These are phyloP conservation scores for Zaprionus lachaisei DNA, from an alignment of 1,140 invertebrate genomes.

Conservation along the genomic window DNA sequence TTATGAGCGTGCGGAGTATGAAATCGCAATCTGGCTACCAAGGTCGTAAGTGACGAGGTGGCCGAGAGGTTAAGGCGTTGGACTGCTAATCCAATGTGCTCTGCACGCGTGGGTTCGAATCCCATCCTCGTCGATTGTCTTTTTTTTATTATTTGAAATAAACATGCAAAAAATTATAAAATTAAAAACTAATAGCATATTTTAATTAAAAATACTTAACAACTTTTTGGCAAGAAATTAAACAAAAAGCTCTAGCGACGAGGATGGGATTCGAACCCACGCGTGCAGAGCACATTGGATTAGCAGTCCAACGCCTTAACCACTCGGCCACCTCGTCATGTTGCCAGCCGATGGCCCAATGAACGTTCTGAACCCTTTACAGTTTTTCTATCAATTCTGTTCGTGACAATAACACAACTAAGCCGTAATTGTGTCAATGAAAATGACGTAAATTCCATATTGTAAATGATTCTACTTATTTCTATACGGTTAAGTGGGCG, in stretches of 20 bases:
- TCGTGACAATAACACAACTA: not conserved
- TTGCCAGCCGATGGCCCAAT: slow-evolving; percentile 42
- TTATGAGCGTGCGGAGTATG: not conserved
- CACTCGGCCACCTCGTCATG: slow-evolving; percentile 93
- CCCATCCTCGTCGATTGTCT: slow-evolving; percentile 90
- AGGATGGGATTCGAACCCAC: slow-evolving; percentile 96
- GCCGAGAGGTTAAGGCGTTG: slow-evolving; percentile 96
- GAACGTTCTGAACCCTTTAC: slow-evolving; percentile 42
- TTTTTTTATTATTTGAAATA: slow-evolving; percentile 8
- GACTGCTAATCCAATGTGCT: slow-evolving; percentile 91
- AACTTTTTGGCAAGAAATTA: not conserved
- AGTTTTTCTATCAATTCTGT: slow-evolving; percentile 3
- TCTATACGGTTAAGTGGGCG: slow-evolving; percentile 32
- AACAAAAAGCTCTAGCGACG: slow-evolving; percentile 85
- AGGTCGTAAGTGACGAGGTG: slow-evolving; percentile 87
- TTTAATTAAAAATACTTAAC: not conserved
- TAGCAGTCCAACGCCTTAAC: slow-evolving; percentile 96
- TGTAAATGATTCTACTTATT: slow-evolving; percentile 11
- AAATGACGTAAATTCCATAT: slow-evolving; percentile 31
- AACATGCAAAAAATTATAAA: not conserved
- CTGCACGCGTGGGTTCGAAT: slow-evolving; percentile 95
- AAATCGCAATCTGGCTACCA: slow-evolving; percentile 20
- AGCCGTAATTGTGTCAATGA: slow-evolving; percentile 64
- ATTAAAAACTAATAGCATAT: not conserved
- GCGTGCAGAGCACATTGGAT: slow-evolving; percentile 90